Evolutionary conservation across 1,140 invertebrate genomes (phyloP), one percentile per base, ranked within the genome.

Genomic region (Cydia strobilella): DNA sequence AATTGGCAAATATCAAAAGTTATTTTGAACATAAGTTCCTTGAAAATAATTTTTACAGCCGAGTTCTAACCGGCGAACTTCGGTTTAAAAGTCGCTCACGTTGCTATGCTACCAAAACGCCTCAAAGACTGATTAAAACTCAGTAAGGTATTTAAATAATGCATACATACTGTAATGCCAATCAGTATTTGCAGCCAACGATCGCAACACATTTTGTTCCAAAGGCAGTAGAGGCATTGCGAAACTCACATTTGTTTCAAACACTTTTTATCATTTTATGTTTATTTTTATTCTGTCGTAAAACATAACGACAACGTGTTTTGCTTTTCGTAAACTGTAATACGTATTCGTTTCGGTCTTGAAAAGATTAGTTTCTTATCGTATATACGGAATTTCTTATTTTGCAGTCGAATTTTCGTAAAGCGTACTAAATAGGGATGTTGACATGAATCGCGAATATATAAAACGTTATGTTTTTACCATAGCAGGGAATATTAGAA

Each of bases 241-340:
- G 65, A 69, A 69, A 69, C 25, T 2, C 4, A 63, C 27, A 31
- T 25, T 35, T 9, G 27, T 31, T 25, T 63, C 9, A 39, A 69
- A n/a, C 51, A 66, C 63, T 66, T 66, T 45, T 45, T 3, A 69
- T 69, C 27, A 69, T 69, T 35, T 69, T 18, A 35, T 39, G n/a
- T 39, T 69, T 31, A 66, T 18, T 69, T 69, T 35, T 69, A 35
- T 69, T 39, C 18, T 1, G 7, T 69, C 65, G 31, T 69, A 69
- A 69, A 69, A 69, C 2, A 25, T 59, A 20, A 59, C n/a, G 18
- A n/a, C 27, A 18, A 65, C 20, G 31, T 31, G 62, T 66, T 31
- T 42, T 42, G 15, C 5, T 59, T 59, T 59, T 59, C 54, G 54
- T 59, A 59, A 59, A 59, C 20, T 59, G 54, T 59, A 59, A 59